A percentile compares a stretch with the other conserved stretches of the same genome.
phyloP scores from a whole-genome alignment of 2,797 vertebrate genomes.

The Meriones psammophilus region DNA sequence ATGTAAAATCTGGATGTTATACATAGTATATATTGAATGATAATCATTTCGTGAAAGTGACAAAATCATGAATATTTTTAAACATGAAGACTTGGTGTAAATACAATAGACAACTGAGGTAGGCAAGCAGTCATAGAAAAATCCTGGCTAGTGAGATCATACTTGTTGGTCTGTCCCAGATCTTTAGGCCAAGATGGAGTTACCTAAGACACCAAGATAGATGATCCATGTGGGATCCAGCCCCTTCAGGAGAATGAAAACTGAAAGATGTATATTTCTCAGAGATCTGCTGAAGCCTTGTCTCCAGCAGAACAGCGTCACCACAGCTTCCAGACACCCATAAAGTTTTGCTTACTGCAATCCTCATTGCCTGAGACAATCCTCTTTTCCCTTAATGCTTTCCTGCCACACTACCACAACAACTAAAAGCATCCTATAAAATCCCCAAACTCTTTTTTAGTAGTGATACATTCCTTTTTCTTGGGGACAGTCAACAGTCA shows the following conservation, averaged over 20 bases:
- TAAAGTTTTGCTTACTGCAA: not conserved
- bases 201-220: not conserved
- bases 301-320: not conserved
- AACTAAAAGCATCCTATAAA: not conserved
- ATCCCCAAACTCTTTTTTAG: not conserved
- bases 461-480: not conserved
- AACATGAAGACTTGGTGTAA: not conserved
- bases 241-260: not conserved
- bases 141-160: not conserved
- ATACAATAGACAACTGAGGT: not conserved
- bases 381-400: not conserved
- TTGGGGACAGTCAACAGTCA: not conserved
- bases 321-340: not conserved
- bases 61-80: not conserved
- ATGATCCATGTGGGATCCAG: not conserved
- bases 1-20: not conserved
- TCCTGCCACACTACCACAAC: not conserved
- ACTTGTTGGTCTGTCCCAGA: not conserved
- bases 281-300: not conserved
- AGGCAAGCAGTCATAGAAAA: not conserved
- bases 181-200: not conserved
- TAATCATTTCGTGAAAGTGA: not conserved
- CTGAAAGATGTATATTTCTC: not conserved
- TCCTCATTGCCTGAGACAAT: not conserved
- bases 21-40: not conserved